Evolutionary conservation across 2,888 invertebrate genomes (phyloP), one percentile per base, ranked within the genome.

Genomic region (Eurois occulta): DNA sequence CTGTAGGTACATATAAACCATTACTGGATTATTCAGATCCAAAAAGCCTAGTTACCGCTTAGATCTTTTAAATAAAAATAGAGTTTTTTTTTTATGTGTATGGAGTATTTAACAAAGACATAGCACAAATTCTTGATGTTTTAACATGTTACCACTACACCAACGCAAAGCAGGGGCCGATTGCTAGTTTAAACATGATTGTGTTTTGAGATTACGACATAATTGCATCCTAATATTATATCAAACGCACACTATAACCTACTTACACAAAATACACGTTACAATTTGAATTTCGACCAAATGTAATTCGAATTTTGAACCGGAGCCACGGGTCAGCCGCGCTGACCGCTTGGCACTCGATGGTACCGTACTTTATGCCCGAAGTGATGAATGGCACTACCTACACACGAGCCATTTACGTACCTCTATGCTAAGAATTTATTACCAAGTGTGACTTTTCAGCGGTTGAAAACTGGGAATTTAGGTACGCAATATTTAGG

Each of bases 281-380:
- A 75, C 86, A 72, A 83, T 84, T 84, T 73, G 80, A 84, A 74
- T 76, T 86, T 79, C 62, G 73, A 64, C 76, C 80, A 65, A 62
- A 83, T 78, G 79, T 73, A 84, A 87, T 84, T 84, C 72, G 85
- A 84, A 84, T 84, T 84, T 84, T 65, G 84, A 84, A 84, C 80
- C 64, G 84, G 78, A 64, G 84, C 79, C 84, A 71, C 73, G 76
- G 73, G 65, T 76, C 65, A 84, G 79, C 80, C 80, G 73, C 80
- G 55, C 43, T 70, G 84, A 86, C 84, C 84, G 84, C 86, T 84
- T 86, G 87, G 87, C 87, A 84, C 84, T 80, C 80, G 85, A 79
- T 84, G 87, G 48, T 75, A 32, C 75, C 70, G 66, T 87, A 87
- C 80, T 86, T 84, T 84, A 84, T 84, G 68, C 85, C 73, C 72